Evolutionary conservation across 2,888 invertebrate species (phyloP).

Genomic region (Protonemura montana): DNA sequence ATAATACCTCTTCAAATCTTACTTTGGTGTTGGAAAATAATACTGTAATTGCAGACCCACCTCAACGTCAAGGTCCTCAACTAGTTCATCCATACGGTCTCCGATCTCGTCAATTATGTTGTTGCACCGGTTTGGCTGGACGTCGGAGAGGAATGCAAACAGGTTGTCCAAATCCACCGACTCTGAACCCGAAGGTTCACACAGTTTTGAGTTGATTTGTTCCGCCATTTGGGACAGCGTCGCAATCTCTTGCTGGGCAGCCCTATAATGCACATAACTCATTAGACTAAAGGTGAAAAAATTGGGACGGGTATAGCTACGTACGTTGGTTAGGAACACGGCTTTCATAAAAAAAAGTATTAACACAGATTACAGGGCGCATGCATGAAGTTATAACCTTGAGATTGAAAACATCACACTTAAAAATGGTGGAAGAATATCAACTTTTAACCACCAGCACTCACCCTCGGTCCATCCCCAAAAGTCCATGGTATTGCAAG

Average conservation of each 20-base stretch:
- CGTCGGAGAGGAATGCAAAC: conserved; percentile 88
- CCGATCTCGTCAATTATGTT: conserved; percentile 83
- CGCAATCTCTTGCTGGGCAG: conserved; percentile 73
- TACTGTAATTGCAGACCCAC: too few relatives aligned
- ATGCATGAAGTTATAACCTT: not conserved
- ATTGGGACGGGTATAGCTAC: not conserved
- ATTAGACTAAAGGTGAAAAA: not conserved
- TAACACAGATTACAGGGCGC: not conserved
- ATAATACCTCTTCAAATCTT: too few relatives aligned
- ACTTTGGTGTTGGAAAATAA: too few relatives aligned
- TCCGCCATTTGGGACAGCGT: conserved; percentile 77
- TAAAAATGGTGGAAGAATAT: not conserved
- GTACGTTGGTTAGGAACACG: not conserved
- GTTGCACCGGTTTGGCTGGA: conserved; percentile 69
- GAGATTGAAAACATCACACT: not conserved
- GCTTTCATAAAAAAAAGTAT: too few relatives aligned
- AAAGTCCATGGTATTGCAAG: conserved; percentile 64
- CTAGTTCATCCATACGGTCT: conserved; percentile 83
- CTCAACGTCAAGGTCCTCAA: conserved; percentile 83
- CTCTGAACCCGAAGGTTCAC: conserved; percentile 61
- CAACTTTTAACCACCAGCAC: conserved; percentile 52
- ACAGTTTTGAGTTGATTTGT: conserved; percentile 71
- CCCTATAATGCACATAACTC: conserved; percentile 60
- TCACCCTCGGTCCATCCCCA: conserved; percentile 64
- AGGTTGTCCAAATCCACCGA: conserved; percentile 88